phyloP scores from a whole-genome alignment of 2,888 invertebrate genomes.

The Eustalomyia histrio region DNA sequence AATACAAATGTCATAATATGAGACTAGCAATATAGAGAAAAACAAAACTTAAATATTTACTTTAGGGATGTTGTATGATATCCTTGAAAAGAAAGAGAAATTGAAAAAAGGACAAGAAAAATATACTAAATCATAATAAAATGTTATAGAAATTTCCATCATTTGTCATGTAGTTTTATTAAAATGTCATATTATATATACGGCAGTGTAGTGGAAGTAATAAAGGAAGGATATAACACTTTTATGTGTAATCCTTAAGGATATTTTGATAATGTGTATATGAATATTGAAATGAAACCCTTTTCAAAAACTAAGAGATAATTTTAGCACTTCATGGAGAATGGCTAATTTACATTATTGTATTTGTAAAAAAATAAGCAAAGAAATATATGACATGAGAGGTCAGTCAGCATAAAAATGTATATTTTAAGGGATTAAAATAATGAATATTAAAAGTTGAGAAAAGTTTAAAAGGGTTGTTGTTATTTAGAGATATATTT shows the following conservation, averaged over 20 bases:
- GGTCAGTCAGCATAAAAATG: conserved; percentile 29
- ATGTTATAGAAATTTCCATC: conserved; percentile 57
- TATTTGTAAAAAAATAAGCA: conserved; percentile 33
- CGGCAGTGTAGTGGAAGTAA: not conserved
- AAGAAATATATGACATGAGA: conserved; percentile 9
- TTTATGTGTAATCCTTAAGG: conserved; percentile 28
- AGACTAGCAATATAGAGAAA: conserved; percentile 25
- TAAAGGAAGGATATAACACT: conserved; percentile 39
- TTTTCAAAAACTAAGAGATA: conserved; percentile 45
- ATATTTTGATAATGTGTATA: not conserved
- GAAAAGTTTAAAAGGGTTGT: conserved; percentile 15
- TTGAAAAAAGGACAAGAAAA: not conserved
- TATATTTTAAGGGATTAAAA: conserved; percentile 21
- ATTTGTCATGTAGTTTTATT: conserved; percentile 63
- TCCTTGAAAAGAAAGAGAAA: conserved; percentile 19
- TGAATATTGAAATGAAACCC: conserved; percentile 32
- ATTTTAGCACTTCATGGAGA: conserved; percentile 53
- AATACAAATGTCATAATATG: conserved; percentile 71
- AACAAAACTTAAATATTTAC: conserved; percentile 24
- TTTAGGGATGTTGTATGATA: conserved; percentile 46
- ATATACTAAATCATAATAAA: conserved; percentile 51
- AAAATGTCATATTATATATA: conserved; percentile 51
- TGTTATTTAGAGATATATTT: not conserved
- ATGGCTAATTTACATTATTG: conserved; percentile 59
- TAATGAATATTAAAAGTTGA: conserved; percentile 57